Base-by-base conservation (phyloP, 37 sponge, comb jelly and placozoan genomes). In the Haliclona indistincta region DNA sequence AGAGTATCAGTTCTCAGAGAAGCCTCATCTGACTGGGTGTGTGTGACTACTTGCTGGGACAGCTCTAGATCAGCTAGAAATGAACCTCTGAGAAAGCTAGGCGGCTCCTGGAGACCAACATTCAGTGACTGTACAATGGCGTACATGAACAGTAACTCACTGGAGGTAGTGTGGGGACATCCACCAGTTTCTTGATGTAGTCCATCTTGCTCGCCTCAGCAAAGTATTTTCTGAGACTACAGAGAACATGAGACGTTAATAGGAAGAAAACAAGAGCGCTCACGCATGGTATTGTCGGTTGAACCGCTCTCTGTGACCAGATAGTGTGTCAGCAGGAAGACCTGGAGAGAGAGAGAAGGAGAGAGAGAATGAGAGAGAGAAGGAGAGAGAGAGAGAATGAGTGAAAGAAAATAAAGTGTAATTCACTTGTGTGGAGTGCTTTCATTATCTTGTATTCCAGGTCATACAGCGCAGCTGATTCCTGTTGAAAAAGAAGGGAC, bases 231-330 rank as follows among this genome's bases (percentile, higher is more conserved):
- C 92, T 82, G 56, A 91, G 54, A n/a, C 88, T 88, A 43, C 10
- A 22, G 34, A 43, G 26, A 35, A 28, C 17, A 45, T 20, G 5
- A 29, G 7, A 44, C 7, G n/a, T n/a, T 29, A 37, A 63, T 34
- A 67, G 69, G 22, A 39, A 26, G 38, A 67, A 2, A 54, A 11
- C 10, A 64, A 29, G 49, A 8, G 43, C 17, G 51, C 91, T 73
- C 76, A 91, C 91, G 86, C 96, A 56, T 55, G 64, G 65, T 86
- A 95, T 43, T 95, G 96, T 55, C 90, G 71, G 77, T 82, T 82
- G 62, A 93, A 95, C 4, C 96, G 58, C 8, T 92, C 90, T 69
- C 96, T 88, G 79, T 95, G 96, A 49, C 96, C 96, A 2, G 76
- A 26, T 0, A 95, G 84, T 0, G 84, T 79, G 1, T 95, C 96